phyloP scores from a whole-genome alignment of 2,113 vertebrate species.

The Zosterops hypoxanthus region DNA sequence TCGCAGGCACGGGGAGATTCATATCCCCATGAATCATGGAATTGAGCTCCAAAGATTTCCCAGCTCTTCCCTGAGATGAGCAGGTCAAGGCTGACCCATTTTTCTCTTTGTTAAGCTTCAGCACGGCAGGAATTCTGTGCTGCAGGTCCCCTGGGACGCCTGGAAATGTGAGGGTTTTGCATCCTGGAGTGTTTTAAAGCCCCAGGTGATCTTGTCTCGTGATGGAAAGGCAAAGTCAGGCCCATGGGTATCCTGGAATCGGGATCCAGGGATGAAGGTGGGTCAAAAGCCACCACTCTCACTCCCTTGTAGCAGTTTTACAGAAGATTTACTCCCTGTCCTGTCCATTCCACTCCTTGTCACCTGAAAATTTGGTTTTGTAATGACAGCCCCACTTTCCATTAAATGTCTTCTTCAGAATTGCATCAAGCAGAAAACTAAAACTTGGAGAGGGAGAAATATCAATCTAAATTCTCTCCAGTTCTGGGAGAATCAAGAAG shows the following conservation, averaged over 20 bases:
- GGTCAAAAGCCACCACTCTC: neutral
- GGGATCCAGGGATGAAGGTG: neutral
- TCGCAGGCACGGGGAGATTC: neutral
- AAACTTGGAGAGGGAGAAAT: neutral
- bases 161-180: neutral
- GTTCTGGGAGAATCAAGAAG: neutral
- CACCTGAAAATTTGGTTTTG: neutral
- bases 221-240: neutral
- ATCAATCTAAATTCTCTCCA: neutral
- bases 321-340: neutral
- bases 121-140: neutral
- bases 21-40: neutral
- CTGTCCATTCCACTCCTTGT: neutral
- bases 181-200: neutral
- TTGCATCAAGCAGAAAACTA: neutral
- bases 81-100: neutral
- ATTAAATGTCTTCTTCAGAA: neutral
- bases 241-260: neutral
- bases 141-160: neutral
- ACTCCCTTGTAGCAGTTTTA: rapidly evolving
- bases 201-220: neutral
- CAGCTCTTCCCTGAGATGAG: neutral
- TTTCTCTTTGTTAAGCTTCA: neutral
- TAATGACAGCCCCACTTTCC: neutral
- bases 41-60: neutral